A percentile compares a stretch with the other conserved stretches of the same genome.
Evolutionary conservation across 2,888 invertebrate genomes (phyloP).

Genomic region (Sphaerophoria taeniata): DNA sequence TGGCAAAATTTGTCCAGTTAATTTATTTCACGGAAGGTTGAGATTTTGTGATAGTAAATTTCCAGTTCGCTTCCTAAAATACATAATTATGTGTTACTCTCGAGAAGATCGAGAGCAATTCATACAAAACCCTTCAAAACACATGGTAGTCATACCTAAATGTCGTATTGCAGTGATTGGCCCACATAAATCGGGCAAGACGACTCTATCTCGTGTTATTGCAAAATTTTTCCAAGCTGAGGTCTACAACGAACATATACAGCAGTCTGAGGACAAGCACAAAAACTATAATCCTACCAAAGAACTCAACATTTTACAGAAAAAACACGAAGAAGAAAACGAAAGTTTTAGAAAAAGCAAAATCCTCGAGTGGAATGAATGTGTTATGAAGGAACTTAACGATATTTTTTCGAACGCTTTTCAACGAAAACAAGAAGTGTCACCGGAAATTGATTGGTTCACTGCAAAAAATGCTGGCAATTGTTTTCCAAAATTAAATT

Average conservation of each 20-base stretch:
- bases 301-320: slow-evolving; percentile 9
- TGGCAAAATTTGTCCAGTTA: slow-evolving; percentile 85
- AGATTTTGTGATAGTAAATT: slow-evolving; percentile 84
- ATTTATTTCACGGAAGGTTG: slow-evolving; percentile 84
- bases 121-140: slow-evolving; percentile 86
- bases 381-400: slow-evolving; percentile 20
- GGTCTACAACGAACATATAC: slow-evolving; percentile 77
- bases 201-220: slow-evolving; percentile 84
- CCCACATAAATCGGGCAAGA: slow-evolving; percentile 85
- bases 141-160: slow-evolving; percentile 84
- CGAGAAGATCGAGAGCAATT: slow-evolving; percentile 84
- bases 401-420: slow-evolving; percentile 16
- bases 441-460: neutral
- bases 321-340: neutral
- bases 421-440: neutral
- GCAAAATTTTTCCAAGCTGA: slow-evolving; percentile 81
- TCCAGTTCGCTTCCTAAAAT: slow-evolving; percentile 86
- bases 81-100: slow-evolving; percentile 85
- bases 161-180: slow-evolving; percentile 86
- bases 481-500: neutral
- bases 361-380: slow-evolving; percentile 28
- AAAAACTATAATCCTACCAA: neutral
- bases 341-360: slow-evolving; percentile 1
- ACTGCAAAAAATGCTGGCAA: neutral
- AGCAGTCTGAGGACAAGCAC: neutral